Base-by-base conservation (phyloP, 2,888 invertebrate genomes). In the Onchidella celtica region DNA sequence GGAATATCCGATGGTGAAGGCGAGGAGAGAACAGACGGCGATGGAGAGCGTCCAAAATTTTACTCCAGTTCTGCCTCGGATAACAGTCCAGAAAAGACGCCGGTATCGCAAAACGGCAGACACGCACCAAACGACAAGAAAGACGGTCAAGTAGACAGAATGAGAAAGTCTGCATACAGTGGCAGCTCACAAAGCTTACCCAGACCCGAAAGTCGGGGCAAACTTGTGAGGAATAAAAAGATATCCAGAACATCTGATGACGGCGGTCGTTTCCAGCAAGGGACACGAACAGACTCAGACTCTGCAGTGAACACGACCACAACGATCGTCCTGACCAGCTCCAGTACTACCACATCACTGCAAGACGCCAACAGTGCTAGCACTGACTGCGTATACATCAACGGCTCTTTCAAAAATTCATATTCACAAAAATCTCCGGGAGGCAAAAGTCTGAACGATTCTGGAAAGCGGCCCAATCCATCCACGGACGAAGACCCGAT, bases 301-400 rank as follows among this genome's bases (percentile, higher is more conserved):
- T 11, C 21, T 29, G 29, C 17, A 38, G n/a, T 59, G 21, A 34
- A 6, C 24, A n/a, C 57, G 11, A n/a, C 34, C 36, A 73, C 38
- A 24, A 68, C 32, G 14, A 68, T 36, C 32, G n/a, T 70, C 3
- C 14, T 40, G 9, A 27, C 27, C 9, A 27, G 47, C 14, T 38
- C 24, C 4, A 63, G 32, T 11, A 75, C 63, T 0, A 32, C 61
- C 3, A 63, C 75, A 3, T 75, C 75, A n/a, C 59, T 63, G 36
- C 21, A 4, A 40, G 75, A 75, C 0, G n/a, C 61, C 21, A 2
- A 3, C n/a, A 6, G 24, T 4, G 9, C 24, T 1, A 55, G 34
- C n/a, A n/a, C n/a, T n/a, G 61, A 70, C 40, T 79, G 79, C 40
- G 36, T 79, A 0, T 79, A 79, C 40, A 61, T 79, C 59, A 79